Evolutionary conservation across 2,797 vertebrate genomes (phyloP).

Genomic region (Taeniopygia guttata): DNA sequence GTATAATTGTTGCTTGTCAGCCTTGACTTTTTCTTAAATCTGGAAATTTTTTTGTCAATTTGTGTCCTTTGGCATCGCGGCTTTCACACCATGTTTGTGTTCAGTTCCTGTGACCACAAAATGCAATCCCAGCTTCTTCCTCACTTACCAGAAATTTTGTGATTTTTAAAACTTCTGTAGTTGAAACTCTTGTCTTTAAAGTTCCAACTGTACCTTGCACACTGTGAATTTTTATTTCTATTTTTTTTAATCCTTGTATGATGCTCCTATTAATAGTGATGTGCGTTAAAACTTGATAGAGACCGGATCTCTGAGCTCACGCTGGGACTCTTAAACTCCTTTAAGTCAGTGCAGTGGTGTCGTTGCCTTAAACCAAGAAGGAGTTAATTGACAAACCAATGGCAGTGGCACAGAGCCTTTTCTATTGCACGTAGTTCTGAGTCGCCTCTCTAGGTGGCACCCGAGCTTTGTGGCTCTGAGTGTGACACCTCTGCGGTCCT

Average conservation of each 20-base stretch:
- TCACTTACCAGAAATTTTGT: background rate
- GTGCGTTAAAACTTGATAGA: background rate
- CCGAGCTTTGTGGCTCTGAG: background rate
- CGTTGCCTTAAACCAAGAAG: background rate
- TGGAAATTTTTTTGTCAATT: background rate
- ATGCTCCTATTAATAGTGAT: background rate
- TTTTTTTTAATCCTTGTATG: background rate
- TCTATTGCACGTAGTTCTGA: background rate
- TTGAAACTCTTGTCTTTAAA: background rate
- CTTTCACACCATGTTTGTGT: too few relatives aligned
- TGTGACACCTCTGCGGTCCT: background rate
- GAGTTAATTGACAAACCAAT: background rate
- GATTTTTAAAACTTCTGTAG: background rate
- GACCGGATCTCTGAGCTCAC: background rate
- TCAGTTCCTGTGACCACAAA: background rate
- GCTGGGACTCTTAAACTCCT: background rate
- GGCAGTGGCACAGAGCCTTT: background rate
- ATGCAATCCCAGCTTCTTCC: background rate
- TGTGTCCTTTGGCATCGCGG: background rate
- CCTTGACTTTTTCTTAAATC: background rate
- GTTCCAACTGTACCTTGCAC: background rate
- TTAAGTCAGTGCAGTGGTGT: background rate
- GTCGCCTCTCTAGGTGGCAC: constrained; percentile 35
- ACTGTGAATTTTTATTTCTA: background rate
- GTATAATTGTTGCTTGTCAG: background rate